Conservation (phyloP, 2,797 vertebrate genomes). For the Rhabdomys pumilio region DNA sequence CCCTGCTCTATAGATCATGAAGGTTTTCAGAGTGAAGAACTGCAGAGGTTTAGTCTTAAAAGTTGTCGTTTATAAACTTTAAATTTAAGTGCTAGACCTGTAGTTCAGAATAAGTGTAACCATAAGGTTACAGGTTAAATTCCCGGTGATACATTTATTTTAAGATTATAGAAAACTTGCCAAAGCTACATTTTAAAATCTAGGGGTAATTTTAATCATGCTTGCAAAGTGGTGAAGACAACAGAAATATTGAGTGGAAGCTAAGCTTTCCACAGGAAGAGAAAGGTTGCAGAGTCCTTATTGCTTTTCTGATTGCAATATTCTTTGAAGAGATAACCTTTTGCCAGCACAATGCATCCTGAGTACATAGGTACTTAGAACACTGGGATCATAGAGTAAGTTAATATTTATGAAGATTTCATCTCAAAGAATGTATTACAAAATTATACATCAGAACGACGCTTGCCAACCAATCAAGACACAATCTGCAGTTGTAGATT, state of each 20-base stretch:
- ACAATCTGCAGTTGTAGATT: background rate
- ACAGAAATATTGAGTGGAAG: background rate
- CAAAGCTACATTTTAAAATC: slow-evolving; percentile 13
- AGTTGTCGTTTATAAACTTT: background rate
- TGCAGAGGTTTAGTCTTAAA: background rate
- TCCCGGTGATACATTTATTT: background rate
- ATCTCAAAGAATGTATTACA: slow-evolving; percentile 63
- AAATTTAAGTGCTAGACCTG: background rate
- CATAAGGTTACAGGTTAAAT: background rate
- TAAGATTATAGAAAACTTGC: background rate
- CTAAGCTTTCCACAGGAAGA: background rate
- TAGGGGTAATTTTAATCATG: slow-evolving; percentile 18
- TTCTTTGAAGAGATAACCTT: slow-evolving; percentile 38
- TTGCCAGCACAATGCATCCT: slow-evolving; percentile 42
- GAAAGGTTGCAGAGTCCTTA: background rate
- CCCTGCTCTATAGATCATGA: background rate
- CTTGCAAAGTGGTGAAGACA: background rate
- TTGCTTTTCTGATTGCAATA: slow-evolving; percentile 17
- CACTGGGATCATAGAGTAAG: background rate
- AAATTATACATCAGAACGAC: slow-evolving; percentile 21
- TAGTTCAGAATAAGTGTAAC: background rate
- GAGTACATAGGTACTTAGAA: background rate
- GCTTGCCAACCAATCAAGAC: slow-evolving; percentile 40
- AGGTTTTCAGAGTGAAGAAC: background rate
- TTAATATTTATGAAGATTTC: slow-evolving; percentile 31